phyloP scores from a whole-genome alignment of 2,888 invertebrate genomes.

The Meiosimyza platycephala region DNA sequence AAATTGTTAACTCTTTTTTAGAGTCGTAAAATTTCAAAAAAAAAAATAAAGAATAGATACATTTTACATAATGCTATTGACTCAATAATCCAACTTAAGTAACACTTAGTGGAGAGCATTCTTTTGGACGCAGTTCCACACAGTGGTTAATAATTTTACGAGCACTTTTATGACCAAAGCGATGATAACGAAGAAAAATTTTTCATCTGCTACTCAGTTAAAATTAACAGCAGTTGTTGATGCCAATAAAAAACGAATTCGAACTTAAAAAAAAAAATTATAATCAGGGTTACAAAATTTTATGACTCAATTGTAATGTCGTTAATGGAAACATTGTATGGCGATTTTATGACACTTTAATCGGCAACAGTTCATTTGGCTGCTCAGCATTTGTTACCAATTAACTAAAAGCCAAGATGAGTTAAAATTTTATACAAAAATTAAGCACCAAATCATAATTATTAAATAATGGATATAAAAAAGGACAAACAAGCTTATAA shows the following conservation, averaged over 20 bases:
- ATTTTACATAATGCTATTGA: too few species aligned
- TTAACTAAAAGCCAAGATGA: slow-evolving; percentile 36
- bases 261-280: too few species aligned
- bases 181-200: slow-evolving; percentile 41
- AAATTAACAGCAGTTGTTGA: slow-evolving; percentile 24
- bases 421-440: too few species aligned
- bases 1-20: too few species aligned
- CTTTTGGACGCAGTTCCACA: too few species aligned
- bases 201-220: neutral
- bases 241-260: slow-evolving; percentile 14
- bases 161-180: slow-evolving; percentile 47
- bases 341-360: slow-evolving; percentile 29
- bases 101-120: too few species aligned
- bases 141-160: slow-evolving; percentile 45
- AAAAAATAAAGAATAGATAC: too few species aligned
- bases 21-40: too few species aligned
- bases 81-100: too few species aligned
- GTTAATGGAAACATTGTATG: slow-evolving; percentile 34
- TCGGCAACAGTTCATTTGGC: slow-evolving; percentile 31
- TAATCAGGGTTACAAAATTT: slow-evolving; percentile 9
- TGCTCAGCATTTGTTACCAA: slow-evolving; percentile 48
- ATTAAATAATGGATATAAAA: too few species aligned
- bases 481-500: too few species aligned
- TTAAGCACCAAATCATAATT: too few species aligned
- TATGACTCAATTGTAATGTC: slow-evolving; percentile 37